These are phyloP conservation scores for Anisognathus igniventris DNA, from an alignment of 2,797 vertebrate genomes.

Conservation along the genomic window DNA sequence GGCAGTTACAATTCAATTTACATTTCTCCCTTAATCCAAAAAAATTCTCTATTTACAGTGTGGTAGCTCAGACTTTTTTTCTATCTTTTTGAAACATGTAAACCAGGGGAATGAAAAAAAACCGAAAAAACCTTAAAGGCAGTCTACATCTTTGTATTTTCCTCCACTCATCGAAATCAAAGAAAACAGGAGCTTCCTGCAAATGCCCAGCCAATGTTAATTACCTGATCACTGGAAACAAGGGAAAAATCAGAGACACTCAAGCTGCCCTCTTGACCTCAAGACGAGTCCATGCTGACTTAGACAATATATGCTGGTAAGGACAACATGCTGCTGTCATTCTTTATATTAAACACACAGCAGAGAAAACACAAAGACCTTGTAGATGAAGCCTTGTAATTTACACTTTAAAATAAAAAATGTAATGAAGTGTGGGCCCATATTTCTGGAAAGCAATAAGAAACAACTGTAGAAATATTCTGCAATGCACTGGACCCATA, in stretches of 20 bases:
- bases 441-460: neutral
- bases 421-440: accelerated
- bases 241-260: neutral
- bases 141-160: neutral
- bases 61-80: neutral
- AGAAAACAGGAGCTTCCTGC: neutral
- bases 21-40: neutral
- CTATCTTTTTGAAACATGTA: neutral
- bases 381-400: neutral
- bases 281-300: neutral
- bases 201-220: neutral
- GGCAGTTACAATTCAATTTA: neutral
- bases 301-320: neutral
- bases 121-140: neutral
- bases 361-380: neutral
- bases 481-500: neutral
- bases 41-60: neutral
- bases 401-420: neutral
- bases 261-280: neutral
- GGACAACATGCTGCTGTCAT: neutral
- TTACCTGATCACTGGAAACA: neutral
- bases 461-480: neutral
- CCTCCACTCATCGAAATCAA: neutral
- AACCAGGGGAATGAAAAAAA: neutral
- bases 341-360: neutral